Percentiles rank a stretch among this genome's conserved stretches.
These are phyloP conservation scores for Zonotrichia leucophrys DNA, from an alignment of 2,113 vertebrate species.

Conservation along the genomic window DNA sequence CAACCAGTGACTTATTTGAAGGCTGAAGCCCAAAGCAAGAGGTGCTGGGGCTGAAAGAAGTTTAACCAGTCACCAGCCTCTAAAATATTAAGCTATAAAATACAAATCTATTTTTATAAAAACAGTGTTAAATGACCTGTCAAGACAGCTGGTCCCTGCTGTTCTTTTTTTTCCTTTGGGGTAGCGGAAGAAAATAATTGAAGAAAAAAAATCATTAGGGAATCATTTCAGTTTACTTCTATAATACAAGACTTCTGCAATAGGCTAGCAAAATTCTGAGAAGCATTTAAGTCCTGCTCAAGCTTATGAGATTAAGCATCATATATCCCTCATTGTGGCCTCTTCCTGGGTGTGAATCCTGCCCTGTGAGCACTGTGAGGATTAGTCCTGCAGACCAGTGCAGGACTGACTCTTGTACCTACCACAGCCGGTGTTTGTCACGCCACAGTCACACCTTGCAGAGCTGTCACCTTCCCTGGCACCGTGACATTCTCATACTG, in stretches of 20 bases:
- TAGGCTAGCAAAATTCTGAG: not conserved
- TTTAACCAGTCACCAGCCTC: slow-evolving; percentile 31
- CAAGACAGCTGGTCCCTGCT: not conserved
- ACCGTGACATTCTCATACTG: rapidly evolving
- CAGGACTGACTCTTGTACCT: not conserved
- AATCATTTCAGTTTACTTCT: not conserved
- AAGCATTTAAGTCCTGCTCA: not conserved
- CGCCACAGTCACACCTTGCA: not conserved
- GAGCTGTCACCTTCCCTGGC: not conserved
- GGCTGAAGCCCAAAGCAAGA: slow-evolving; percentile 45
- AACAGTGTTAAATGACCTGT: slow-evolving; percentile 35
- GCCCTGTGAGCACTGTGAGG: not conserved
- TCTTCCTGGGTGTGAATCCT: not conserved
- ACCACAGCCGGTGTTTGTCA: rapidly evolving
- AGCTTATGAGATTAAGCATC: not conserved
- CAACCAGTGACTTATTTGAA: slow-evolving; percentile 47
- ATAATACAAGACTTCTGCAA: not conserved
- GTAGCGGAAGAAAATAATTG: not conserved
- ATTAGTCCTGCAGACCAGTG: not conserved
- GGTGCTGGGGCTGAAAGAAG: slow-evolving; percentile 17
- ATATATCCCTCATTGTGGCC: not conserved
- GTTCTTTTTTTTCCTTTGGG: not conserved
- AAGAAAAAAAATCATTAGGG: not conserved
- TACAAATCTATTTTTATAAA: slow-evolving; percentile 26
- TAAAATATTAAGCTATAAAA: slow-evolving; percentile 58